phyloP scores from a whole-genome alignment of 2,113 vertebrate species.

The Istiophorus platypterus region DNA sequence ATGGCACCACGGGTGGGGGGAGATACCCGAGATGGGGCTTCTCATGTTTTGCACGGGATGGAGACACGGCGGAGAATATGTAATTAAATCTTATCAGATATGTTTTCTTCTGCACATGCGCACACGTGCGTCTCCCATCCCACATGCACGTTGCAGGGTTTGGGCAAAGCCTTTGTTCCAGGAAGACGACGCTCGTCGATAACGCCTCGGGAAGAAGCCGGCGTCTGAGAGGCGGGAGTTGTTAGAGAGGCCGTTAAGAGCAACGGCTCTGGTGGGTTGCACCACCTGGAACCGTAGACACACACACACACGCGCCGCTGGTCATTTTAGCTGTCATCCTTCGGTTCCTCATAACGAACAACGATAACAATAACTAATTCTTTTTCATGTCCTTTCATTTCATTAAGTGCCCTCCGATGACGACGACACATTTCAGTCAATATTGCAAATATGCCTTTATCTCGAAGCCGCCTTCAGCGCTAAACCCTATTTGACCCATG shows the following conservation, averaged over 20 bases:
- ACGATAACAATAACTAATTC: no score
- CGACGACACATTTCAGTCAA: no score
- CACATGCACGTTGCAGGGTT: not conserved
- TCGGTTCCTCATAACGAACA: no score
- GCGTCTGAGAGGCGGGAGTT: no score
- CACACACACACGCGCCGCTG: no score
- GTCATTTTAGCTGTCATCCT: no score
- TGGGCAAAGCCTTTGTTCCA: conserved; percentile 10
- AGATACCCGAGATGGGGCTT: conserved; percentile 29
- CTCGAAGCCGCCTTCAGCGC: not conserved
- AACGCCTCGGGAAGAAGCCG: conserved; percentile 27
- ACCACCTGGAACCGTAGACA: not conserved
- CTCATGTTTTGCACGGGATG: conserved; percentile 42
- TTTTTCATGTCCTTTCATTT: not conserved
- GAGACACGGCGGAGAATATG: conserved; percentile 46
- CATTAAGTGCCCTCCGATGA: not conserved
- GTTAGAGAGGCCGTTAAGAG: no score
- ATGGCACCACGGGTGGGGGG: not conserved
- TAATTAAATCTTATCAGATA: conserved; percentile 56
- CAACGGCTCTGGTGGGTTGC: no score
- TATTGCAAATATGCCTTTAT: not conserved
- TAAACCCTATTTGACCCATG: no score
- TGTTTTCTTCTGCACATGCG: not conserved
- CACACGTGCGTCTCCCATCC: not conserved
- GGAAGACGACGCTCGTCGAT: conserved; percentile 44